Evolutionary conservation across 2,797 vertebrate species (phyloP).

Genomic region (Ciconia nigra): DNA sequence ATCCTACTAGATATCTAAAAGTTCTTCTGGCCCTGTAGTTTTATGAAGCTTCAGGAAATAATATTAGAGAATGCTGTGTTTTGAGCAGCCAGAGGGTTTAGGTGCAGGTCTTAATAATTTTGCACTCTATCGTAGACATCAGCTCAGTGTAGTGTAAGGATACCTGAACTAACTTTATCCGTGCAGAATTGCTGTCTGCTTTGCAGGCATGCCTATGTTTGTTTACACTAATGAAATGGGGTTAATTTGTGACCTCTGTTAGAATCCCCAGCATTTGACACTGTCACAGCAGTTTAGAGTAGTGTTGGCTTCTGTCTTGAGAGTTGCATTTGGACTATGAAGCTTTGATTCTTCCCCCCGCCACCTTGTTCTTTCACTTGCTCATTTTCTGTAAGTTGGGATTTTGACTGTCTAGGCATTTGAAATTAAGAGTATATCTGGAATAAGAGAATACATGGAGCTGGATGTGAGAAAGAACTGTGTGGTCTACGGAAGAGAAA

Average conservation of each 20-base stretch:
- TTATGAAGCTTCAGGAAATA: neutral
- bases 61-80: neutral
- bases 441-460: neutral
- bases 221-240: neutral
- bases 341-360: neutral
- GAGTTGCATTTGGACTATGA: neutral
- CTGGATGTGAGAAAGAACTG: neutral
- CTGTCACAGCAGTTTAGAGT: neutral
- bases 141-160: neutral
- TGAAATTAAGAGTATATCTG: neutral
- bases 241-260: neutral
- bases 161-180: neutral
- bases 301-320: neutral
- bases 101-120: neutral
- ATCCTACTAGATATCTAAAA: neutral
- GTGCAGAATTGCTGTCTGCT: neutral
- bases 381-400: neutral
- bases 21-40: neutral
- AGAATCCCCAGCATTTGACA: neutral
- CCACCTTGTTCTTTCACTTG: neutral
- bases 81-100: neutral
- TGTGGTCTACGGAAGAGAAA: neutral
- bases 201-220: neutral
- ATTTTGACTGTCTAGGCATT: neutral
- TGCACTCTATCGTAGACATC: fast-evolving